phyloP scores from a whole-genome alignment of 2,113 vertebrate species.

The Origma solitaria region DNA sequence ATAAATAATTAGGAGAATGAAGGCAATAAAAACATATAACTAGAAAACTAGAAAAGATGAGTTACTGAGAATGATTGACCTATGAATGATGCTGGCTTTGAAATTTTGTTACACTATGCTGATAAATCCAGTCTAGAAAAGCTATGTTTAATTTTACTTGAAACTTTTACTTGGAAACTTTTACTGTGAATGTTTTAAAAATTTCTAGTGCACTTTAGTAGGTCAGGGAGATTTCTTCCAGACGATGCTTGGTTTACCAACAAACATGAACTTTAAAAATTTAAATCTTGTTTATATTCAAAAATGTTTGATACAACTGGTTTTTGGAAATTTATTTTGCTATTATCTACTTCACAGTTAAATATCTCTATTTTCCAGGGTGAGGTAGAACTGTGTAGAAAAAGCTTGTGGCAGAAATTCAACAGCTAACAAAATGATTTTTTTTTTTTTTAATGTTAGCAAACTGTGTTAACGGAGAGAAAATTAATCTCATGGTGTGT shows the following conservation, averaged over 20 bases:
- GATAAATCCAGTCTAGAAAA: background rate
- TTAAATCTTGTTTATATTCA: background rate
- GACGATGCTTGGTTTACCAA: background rate
- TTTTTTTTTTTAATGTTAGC: background rate
- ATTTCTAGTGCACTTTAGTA: background rate
- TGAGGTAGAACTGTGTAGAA: background rate
- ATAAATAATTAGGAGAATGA: background rate
- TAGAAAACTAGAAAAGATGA: background rate
- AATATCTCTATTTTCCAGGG: background rate
- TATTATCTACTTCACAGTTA: background rate
- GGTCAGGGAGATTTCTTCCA: background rate
- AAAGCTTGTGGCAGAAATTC: background rate
- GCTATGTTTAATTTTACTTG: background rate
- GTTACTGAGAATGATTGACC: background rate
- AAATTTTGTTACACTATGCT: background rate
- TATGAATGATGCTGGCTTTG: background rate
- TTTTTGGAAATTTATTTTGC: background rate
- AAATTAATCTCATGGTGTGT: background rate
- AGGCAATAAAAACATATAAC: background rate
- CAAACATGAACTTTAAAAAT: background rate
- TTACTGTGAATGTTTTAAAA: background rate
- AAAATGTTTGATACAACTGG: background rate
- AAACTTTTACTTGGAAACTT: too few relatives aligned
- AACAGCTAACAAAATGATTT: accelerated
- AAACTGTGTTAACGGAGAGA: background rate